Evolutionary conservation across 2,888 invertebrate genomes (phyloP), one percentile per base, ranked within the genome.

Genomic region (Lasioglossum zephyrum): DNA sequence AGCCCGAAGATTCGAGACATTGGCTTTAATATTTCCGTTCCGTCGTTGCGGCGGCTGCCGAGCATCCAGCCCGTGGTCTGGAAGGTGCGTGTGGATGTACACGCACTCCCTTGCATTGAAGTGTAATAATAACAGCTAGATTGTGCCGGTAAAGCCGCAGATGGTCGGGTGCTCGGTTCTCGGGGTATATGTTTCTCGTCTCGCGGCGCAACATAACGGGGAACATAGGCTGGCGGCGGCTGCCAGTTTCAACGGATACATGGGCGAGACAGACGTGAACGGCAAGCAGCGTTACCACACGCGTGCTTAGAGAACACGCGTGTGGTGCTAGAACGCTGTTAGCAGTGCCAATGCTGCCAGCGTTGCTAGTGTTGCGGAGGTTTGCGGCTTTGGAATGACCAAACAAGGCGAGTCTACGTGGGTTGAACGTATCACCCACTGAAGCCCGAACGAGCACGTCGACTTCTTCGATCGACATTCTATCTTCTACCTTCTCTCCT

Each of bases 341-440:
- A 57, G n/a, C 57, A 4, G 0, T 57, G 57, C 57, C 57, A 57
- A 57, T 57, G 11, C 57, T 57, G 57, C n/a, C 22, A 57, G n/a
- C 11, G 11, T 9, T 57, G 57, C 11, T n/a, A n/a, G n/a, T 11
- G 57, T 22, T 41, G 85, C 79, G 79, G 82, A 74, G 79, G 70
- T 77, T 84, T 66, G 77, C 72, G 63, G 80, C 82, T 57, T 76
- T 66, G 74, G 87, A 86, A 86, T 82, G 85, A 88, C 82, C 85
- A 88, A 91, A 90, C 90, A 91, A 90, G 91, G 86, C 89, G 89
- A 85, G 75, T 88, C 87, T 87, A 89, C 92, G 93, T 93, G 91
- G 93, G 93, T 85, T 81, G 91, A 22, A 69, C 66, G 26, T 88
- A 88, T 90, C 92, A 91, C 92, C 91, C 91, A 92, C 90, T 89